Evolutionary conservation across 2,113 vertebrate genomes (phyloP).

Genomic region (Clarias batrachus): DNA sequence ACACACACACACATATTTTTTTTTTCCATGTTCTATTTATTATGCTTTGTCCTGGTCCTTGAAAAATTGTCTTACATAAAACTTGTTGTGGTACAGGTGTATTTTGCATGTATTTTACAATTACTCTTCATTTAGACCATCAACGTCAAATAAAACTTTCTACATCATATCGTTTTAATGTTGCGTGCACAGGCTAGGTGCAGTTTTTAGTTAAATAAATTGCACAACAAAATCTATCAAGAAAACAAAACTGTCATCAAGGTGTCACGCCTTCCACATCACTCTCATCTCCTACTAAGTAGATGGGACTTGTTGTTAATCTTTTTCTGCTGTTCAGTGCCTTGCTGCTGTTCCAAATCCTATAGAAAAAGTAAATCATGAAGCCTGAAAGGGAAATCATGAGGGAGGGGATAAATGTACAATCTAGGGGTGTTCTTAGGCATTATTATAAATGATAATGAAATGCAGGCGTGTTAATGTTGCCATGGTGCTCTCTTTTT

Average conservation of each 20-base stretch:
- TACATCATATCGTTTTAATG: neutral
- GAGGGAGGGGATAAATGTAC: neutral
- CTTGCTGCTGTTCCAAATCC: slow-evolving; percentile 83
- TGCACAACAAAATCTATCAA: neutral
- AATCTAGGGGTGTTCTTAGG: neutral
- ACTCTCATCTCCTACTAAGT: slow-evolving; percentile 60
- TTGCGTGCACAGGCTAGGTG: too few relatives aligned
- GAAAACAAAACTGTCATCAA: slow-evolving; percentile 48
- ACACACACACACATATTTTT: too few relatives aligned
- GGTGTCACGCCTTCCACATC: slow-evolving; percentile 64
- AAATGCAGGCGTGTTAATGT: neutral
- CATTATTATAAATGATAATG: neutral
- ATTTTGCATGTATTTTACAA: neutral
- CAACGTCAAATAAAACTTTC: neutral
- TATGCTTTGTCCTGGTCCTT: too few relatives aligned
- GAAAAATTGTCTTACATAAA: too few relatives aligned
- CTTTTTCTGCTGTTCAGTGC: slow-evolving; percentile 64
- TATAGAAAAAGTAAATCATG: slow-evolving; percentile 86
- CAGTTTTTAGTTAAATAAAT: neutral
- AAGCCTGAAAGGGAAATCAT: slow-evolving; percentile 74
- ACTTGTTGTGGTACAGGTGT: too few relatives aligned
- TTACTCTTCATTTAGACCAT: neutral
- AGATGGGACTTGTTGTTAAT: slow-evolving; percentile 68
- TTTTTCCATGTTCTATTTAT: too few relatives aligned
- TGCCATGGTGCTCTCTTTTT: neutral